Percentiles rank a stretch among this genome's conserved stretches.
phyloP scores from a whole-genome alignment of 2,888 invertebrate genomes.

The Lithosia quadra region DNA sequence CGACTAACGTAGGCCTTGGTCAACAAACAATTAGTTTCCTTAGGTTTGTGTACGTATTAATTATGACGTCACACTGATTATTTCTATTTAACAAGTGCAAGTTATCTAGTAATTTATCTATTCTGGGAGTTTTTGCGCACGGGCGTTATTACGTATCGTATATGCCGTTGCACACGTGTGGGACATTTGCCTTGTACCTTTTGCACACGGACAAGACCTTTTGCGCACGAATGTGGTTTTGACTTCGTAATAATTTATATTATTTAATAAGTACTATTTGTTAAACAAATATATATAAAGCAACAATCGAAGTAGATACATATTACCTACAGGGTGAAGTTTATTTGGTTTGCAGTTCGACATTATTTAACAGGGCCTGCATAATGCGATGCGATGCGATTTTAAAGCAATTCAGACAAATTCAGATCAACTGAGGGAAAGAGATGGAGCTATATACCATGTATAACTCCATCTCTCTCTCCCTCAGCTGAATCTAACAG shows the following conservation, averaged over 20 bases:
- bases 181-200: not conserved
- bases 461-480: too few species aligned
- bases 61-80: not conserved
- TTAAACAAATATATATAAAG: not conserved
- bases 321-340: not conserved
- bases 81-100: slow-evolving; percentile 6
- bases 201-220: slow-evolving; percentile 17
- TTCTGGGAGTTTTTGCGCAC: slow-evolving; percentile 12
- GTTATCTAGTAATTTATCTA: slow-evolving; percentile 7
- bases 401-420: too few species aligned
- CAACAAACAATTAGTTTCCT: not conserved
- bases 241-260: not conserved
- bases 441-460: too few species aligned
- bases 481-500: too few species aligned
- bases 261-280: not conserved
- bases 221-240: slow-evolving; percentile 6
- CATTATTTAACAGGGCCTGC: too few species aligned
- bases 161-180: slow-evolving; percentile 5
- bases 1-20: too few species aligned
- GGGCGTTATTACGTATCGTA: not conserved
- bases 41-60: too few species aligned
- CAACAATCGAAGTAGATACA: not conserved
- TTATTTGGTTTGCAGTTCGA: not conserved
- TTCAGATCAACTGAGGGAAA: too few species aligned
- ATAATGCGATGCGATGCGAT: too few species aligned